Percentiles rank a stretch among this genome's conserved stretches.
Evolutionary conservation across 1,140 invertebrate genomes (phyloP).

Genomic region (Drosophila nikananu): DNA sequence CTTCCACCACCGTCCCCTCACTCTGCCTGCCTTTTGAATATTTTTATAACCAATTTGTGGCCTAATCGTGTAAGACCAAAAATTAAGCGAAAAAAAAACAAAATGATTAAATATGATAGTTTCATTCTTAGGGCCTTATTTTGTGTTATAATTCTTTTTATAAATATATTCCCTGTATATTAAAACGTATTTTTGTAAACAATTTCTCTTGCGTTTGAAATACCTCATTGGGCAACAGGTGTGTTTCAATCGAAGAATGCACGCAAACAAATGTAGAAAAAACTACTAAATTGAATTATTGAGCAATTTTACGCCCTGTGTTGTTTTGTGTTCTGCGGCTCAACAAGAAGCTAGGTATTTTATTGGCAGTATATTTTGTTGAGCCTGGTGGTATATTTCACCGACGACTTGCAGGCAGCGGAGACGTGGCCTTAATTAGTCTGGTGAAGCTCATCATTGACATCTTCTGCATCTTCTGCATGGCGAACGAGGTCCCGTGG

Average conservation of each 20-base stretch:
- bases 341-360: too few relatives aligned
- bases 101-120: conserved; percentile 37
- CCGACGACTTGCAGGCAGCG: conserved; percentile 86
- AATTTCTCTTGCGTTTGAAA: not conserved
- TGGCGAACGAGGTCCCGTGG: too few relatives aligned
- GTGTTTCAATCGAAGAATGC: not conserved
- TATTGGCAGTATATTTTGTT: too few relatives aligned
- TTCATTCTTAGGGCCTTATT: conserved; percentile 55
- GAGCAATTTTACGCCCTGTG: too few relatives aligned
- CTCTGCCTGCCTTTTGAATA: conserved; percentile 43
- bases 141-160: conserved; percentile 52
- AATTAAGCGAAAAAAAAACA: conserved; percentile 45
- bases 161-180: conserved; percentile 63
- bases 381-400: too few relatives aligned
- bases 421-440: conserved; percentile 95
- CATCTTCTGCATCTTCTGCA: too few relatives aligned
- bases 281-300: too few relatives aligned
- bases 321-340: too few relatives aligned
- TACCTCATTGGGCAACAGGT: not conserved
- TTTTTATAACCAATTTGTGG: conserved; percentile 69
- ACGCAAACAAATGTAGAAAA: not conserved
- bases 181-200: conserved; percentile 75
- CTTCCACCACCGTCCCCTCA: conserved; percentile 3
- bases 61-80: conserved; percentile 78
- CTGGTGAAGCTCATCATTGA: conserved; percentile 99